A percentile compares a stretch with the other conserved stretches of the same genome.
phyloP scores from a whole-genome alignment of 2,888 invertebrate species.

The Mayetiola destructor region DNA sequence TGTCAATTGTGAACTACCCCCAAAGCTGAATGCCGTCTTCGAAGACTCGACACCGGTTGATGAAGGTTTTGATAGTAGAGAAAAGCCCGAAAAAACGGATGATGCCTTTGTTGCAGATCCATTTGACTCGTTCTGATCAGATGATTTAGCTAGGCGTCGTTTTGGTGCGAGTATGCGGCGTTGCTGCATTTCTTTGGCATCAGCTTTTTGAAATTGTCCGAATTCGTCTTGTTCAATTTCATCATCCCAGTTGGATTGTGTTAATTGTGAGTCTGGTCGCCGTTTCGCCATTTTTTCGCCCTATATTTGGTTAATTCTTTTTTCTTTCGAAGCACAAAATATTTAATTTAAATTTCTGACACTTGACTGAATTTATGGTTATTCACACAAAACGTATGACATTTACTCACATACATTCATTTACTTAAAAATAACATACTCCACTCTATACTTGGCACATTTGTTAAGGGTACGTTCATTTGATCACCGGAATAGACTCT shows the following conservation, averaged over 20 bases:
- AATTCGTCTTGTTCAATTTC: constrained; percentile 63
- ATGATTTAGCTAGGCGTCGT: constrained; percentile 38
- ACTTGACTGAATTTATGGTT: too few relatives aligned
- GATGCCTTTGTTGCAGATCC: background rate
- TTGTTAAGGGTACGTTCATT: too few relatives aligned
- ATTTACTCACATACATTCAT: too few relatives aligned
- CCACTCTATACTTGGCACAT: too few relatives aligned
- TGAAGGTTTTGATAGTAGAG: constrained; percentile 26
- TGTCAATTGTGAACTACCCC: constrained; percentile 19
- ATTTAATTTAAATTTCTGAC: too few relatives aligned
- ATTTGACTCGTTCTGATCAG: background rate
- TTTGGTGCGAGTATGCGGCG: constrained; percentile 69
- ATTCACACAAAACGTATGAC: too few relatives aligned
- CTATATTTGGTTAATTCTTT: too few relatives aligned
- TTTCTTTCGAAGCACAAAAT: too few relatives aligned
- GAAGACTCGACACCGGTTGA: constrained; percentile 12
- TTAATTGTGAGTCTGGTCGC: constrained; percentile 56
- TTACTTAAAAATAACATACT: too few relatives aligned
- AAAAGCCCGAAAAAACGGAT: constrained; percentile 42
- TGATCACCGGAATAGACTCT: too few relatives aligned
- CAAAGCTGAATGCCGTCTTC: background rate
- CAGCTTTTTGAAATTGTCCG: constrained; percentile 54
- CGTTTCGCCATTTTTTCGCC: constrained; percentile 64
- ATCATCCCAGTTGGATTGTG: constrained; percentile 73
- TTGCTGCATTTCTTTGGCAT: constrained; percentile 53